Base-by-base conservation (phyloP, 2,797 vertebrate species). In the Acestrorhynchus altus region DNA sequence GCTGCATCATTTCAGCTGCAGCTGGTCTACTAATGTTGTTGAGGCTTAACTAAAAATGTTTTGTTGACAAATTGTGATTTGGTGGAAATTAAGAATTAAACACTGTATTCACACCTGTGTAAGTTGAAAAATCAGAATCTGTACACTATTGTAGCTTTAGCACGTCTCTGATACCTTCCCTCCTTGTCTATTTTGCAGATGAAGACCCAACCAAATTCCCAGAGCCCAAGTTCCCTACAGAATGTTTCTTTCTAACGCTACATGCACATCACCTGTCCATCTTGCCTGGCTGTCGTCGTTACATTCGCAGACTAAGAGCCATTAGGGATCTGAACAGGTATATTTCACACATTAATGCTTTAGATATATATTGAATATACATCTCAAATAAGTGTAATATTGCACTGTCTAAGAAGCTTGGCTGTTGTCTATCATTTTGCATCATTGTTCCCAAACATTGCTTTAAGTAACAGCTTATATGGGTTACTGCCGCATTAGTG, bases 291-390 rank as follows among this genome's bases (percentile, higher is more conserved):
- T 99, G 98, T 87, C 95, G 98, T 0, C 98, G 98, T n/a, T 99
- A 99, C 82, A 99, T 97, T 60, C 96, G 98, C 13, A 93, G 98
- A 18, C 94, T 99, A 77, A 91, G 97, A 8, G 98, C 98, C 85
- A 99, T 99, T 88, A 91, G 98, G 11, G 98, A 99, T 67, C 95
- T 99, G 40, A 99, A 99, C 90, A 95, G 97, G 98, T 98, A 87
- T 5, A 26, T n/a, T 24, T 16, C 54, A 57, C 12, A 65, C 9
- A 15, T 46, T 22, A 20, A 44, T 24, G 11, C 26, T 44, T 13
- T n/a, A 24, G 12, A 65, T 4, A 12, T 13, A 35, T 70, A 16
- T 1, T 10, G 18, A n/a, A 42, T 40, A 39, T n/a, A n/a, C n/a
- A n/a, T n/a, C n/a, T n/a, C n/a, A n/a, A n/a, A n/a, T n/a, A n/a